Evolutionary conservation across 2,888 invertebrate species (phyloP), one percentile per base, ranked within the genome.

Genomic region (Hypsopygia costalis): DNA sequence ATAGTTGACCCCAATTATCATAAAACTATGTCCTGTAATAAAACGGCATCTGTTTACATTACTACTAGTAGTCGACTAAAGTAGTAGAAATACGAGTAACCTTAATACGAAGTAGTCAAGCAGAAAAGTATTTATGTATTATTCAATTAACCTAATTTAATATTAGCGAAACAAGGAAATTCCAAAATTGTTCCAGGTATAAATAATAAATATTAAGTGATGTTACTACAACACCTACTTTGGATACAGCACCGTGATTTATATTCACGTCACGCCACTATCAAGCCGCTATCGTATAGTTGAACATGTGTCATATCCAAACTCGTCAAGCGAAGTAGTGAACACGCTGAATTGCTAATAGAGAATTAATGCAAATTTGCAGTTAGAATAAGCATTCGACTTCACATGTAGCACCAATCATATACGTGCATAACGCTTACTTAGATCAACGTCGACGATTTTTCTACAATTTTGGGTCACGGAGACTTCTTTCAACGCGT

Each of bases 281-380:
- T 56, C 59, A 60, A 56, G 58, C 62, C 54, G 55, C 66, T 68
- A 65, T 68, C 57, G 62, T 62, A 64, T 61, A 64, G 52, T 58
- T 49, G 47, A 65, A 85, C 86, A 87, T 77, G 69, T 87, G 86
- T 86, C 81, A 81, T 79, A 76, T 69, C 82, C 82, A 80, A 81
- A 82, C 60, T 59, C 49, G 79, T 70, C 59, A 48, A 55, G 51
- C 49, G 54, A 56, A 68, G 61, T 65, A 62, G 65, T 60, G 55
- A 62, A 65, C 63, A 69, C 54, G 70, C 69, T 76, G 83, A 81
- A 83, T 86, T 49, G 51, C 58, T 74, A 76, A 82, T 81, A 57
- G 69, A 32, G 54, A 68, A 72, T 76, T 79, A 80, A 83, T 85
- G 78, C 66, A 71, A 81, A 83, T 79, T 57, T 39, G 62, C 56